phyloP scores from a whole-genome alignment of 2,113 vertebrate species.

The Grallaria varia region DNA sequence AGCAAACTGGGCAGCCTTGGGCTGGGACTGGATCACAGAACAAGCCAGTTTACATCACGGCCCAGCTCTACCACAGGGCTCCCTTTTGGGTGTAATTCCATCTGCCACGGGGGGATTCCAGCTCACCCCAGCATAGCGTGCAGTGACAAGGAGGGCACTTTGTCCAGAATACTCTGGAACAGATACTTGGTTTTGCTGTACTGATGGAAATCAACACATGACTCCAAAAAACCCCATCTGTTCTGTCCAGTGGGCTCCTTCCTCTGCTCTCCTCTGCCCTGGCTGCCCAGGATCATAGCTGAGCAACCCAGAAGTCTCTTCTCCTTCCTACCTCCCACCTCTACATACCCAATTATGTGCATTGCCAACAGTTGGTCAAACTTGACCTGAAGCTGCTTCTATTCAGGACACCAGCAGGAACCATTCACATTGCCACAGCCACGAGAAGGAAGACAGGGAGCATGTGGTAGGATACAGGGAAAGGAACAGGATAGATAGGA shows the following conservation, averaged over 20 bases:
- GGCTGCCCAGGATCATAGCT: neutral
- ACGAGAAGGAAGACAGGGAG: neutral
- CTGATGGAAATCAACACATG: neutral
- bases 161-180: neutral
- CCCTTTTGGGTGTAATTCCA: neutral
- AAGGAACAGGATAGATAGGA: neutral
- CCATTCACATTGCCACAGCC: neutral
- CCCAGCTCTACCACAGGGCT: neutral
- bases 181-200: neutral
- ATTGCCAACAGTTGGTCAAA: neutral
- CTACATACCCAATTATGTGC: neutral
- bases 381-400: neutral
- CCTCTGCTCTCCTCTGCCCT: neutral
- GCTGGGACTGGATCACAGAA: neutral
- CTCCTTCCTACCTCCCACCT: neutral
- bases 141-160: neutral
- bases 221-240: neutral
- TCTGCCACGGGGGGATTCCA: fast-evolving
- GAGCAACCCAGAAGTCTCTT: neutral
- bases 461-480: neutral
- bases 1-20: neutral
- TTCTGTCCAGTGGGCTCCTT: neutral
- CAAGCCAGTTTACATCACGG: neutral
- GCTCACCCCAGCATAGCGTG: fast-evolving
- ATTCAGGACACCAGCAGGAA: neutral